These are phyloP conservation scores for Flabesymbios commensalis DNA, from an alignment of 2,888 invertebrate genomes.

Conservation along the genomic window DNA sequence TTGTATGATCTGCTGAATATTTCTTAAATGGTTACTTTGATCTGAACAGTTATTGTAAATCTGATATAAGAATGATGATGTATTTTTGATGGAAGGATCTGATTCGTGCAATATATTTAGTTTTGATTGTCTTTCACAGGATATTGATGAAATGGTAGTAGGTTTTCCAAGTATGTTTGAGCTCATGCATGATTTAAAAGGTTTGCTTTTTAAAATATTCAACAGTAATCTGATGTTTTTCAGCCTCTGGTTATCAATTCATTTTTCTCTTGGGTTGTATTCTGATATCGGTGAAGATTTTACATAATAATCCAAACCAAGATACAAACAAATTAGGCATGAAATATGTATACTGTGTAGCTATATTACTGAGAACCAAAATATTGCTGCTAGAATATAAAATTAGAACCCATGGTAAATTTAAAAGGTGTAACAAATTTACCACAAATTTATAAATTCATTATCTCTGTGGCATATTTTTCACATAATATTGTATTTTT, in stretches of 20 bases:
- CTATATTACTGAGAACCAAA: too few species aligned
- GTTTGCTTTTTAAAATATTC: conserved; percentile 33
- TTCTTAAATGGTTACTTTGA: too few species aligned
- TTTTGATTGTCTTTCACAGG: conserved; percentile 53
- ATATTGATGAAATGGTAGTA: conserved; percentile 88
- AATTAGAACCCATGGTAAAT: too few species aligned
- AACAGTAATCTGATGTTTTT: conserved; percentile 7
- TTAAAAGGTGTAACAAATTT: too few species aligned
- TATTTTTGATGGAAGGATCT: too few species aligned
- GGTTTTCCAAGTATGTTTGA: conserved; percentile 92
- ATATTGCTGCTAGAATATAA: too few species aligned
- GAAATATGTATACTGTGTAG: too few species aligned
- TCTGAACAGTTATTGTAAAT: too few species aligned
- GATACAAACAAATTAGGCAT: too few species aligned
- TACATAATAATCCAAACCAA: too few species aligned
- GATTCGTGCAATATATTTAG: background rate
- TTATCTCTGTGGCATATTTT: background rate
- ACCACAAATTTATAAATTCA: conserved; percentile 1
- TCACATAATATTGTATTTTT: background rate
- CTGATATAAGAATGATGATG: background rate
- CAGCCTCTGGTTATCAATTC: background rate
- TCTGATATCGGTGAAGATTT: too few species aligned
- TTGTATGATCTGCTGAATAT: too few species aligned
- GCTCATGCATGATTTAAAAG: conserved; percentile 84
- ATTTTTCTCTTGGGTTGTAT: background rate